Evolutionary conservation across 2,797 vertebrate genomes (phyloP), one percentile per base, ranked within the genome.

Genomic region (Xenopus petersii): DNA sequence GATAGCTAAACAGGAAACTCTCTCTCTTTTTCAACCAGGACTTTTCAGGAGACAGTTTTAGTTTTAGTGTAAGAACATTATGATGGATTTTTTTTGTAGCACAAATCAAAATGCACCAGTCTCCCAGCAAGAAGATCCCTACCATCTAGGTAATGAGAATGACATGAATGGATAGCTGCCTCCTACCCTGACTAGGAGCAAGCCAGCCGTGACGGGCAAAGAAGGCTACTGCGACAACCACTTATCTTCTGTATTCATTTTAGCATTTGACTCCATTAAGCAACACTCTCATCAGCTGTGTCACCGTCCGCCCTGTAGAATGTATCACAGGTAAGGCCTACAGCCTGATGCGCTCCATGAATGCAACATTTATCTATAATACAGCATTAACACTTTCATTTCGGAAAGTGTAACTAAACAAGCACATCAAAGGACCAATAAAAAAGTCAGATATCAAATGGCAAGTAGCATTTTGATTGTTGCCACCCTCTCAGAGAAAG

Each of bases 161-260:
- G 71, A 69, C 64, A 60, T 36, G 51, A 78, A 75, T 46, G 47
- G 65, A 68, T 72, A 65, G 64, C 60, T 64, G 69, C 65, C 58
- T 65, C 67, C 47, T 55, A 72, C 60, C 70, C 61, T 47, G 73
- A 69, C 64, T 75, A 67, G 68, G 21, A 78, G 33, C 60, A 72
- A 72, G 55, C 26, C 56, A 64, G 67, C 58, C 65, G 54, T 67
- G 73, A 79, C 62, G 26, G 76, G 58, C 62, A 73, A 49, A 62
- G 69, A 65, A 70, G 69, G 68, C 60, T 75, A 64, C 59, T 51
- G 58, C 26, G 58, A 67, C 77, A 70, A 60, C 66, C 71, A 62
- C 67, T 67, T 69, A 75, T 80, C 74, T 70, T 65, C 60, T 48
- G 56, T 54, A 74, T 67, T 67, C 63, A 67, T 64, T 69, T 58